Conservation (phyloP, 2,888 invertebrate species). For the Crepidodera aurea region DNA sequence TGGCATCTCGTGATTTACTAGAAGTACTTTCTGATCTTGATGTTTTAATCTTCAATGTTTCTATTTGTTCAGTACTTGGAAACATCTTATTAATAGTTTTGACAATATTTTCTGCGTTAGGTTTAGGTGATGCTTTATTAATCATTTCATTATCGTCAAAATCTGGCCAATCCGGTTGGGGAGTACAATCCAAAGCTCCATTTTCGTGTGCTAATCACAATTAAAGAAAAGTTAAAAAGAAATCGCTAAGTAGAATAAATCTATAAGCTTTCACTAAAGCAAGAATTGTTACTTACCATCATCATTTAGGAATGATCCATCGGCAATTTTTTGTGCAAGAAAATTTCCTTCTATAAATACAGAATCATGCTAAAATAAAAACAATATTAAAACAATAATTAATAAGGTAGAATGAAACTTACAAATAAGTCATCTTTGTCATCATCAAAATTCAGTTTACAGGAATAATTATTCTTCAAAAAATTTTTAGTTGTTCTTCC, state of each 20-base stretch:
- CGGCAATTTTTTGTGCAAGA: constrained; percentile 37
- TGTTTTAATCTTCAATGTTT: constrained; percentile 10
- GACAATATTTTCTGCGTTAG: constrained; percentile 36
- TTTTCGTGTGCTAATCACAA: constrained; percentile 4
- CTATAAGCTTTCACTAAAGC: too few relatives aligned
- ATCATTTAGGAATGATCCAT: constrained; percentile 36
- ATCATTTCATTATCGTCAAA: constrained; percentile 29
- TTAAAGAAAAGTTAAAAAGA: not conserved
- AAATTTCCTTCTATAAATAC: constrained; percentile 40
- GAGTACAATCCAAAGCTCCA: constrained; percentile 36
- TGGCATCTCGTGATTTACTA: constrained; percentile 34
- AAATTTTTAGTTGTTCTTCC: constrained; percentile 15
- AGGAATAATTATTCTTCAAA: constrained; percentile 17
- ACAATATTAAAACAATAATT: not conserved
- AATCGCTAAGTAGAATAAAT: too few relatives aligned
- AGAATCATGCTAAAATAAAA: constrained; percentile 40
- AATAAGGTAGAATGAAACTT: constrained; percentile 18
- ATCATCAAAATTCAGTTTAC: constrained; percentile 30
- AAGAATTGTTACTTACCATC: constrained; percentile 29
- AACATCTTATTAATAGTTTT: constrained; percentile 42
- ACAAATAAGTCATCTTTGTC: constrained; percentile 36
- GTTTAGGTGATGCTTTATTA: constrained; percentile 31
- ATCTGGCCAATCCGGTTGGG: constrained; percentile 43
- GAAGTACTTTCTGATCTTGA: constrained; percentile 15
- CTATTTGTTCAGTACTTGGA: constrained; percentile 10